phyloP scores from a whole-genome alignment of 2,113 vertebrate genomes.

The Vidua chalybeata region DNA sequence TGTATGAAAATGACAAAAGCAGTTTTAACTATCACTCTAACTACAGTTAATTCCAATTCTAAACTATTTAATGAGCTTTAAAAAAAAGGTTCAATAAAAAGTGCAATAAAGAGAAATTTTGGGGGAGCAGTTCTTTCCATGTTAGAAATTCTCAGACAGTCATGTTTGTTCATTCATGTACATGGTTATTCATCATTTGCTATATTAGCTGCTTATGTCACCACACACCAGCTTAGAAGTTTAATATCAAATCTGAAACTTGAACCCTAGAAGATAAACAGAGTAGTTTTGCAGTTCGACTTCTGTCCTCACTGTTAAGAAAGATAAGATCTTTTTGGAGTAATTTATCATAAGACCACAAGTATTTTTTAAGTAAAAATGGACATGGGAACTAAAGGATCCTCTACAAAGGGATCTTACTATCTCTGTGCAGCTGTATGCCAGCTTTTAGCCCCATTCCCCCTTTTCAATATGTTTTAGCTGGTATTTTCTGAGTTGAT shows the following conservation, averaged over 20 bases:
- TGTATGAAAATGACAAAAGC: background rate
- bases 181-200: background rate
- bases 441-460: accelerated
- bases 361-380: background rate
- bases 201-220: background rate
- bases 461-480: background rate
- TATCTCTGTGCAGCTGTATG: background rate
- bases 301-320: background rate
- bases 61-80: background rate
- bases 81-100: background rate
- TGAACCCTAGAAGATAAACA: background rate
- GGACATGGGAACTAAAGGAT: background rate
- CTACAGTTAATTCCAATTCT: background rate
- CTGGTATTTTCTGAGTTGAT: background rate
- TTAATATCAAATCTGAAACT: background rate
- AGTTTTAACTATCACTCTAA: background rate
- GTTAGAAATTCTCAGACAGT: background rate
- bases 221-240: background rate
- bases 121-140: accelerated
- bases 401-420: background rate
- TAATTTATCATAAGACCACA: background rate
- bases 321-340: background rate
- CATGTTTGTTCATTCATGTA: background rate
- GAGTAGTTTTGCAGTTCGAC: background rate
- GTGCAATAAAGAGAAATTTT: background rate